Conservation (phyloP, 2,113 vertebrate genomes). For the Triplophysa siluroides region DNA sequence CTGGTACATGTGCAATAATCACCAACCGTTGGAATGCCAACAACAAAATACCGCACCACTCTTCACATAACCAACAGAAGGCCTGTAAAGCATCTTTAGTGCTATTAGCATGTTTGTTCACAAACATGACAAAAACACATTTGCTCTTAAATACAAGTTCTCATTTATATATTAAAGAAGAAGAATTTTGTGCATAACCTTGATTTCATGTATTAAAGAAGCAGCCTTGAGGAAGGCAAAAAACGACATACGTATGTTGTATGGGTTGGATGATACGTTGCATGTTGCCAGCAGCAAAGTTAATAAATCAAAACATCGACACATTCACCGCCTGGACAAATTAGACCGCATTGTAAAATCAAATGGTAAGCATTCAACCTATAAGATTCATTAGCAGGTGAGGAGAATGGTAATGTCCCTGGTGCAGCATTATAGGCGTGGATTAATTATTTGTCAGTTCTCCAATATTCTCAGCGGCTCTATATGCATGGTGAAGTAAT, state of each 20-base stretch:
- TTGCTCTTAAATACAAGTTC: not conserved
- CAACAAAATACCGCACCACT: too few relatives aligned
- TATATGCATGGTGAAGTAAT: slow-evolving; percentile 30
- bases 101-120: not conserved
- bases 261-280: too few relatives aligned
- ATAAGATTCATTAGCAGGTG: slow-evolving; percentile 31
- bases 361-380: slow-evolving; percentile 1
- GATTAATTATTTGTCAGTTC: slow-evolving; percentile 51
- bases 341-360: not conserved
- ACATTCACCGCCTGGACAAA: not conserved
- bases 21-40: too few relatives aligned
- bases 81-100: too few relatives aligned
- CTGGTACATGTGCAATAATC: too few relatives aligned
- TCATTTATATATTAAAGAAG: not conserved
- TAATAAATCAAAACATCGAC: not conserved
- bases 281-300: too few relatives aligned
- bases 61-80: too few relatives aligned
- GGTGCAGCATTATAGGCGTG: slow-evolving; percentile 20
- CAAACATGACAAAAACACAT: not conserved
- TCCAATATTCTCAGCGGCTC: slow-evolving; percentile 39
- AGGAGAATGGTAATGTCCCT: not conserved
- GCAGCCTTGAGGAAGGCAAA: too few relatives aligned
- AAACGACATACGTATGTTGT: too few relatives aligned
- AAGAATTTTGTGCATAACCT: not conserved
- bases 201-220: not conserved